A percentile compares a stretch with the other conserved stretches of the same genome.
phyloP scores from a whole-genome alignment of 37 sponge, comb jelly and placozoan genomes.

The Agelas oroides region DNA sequence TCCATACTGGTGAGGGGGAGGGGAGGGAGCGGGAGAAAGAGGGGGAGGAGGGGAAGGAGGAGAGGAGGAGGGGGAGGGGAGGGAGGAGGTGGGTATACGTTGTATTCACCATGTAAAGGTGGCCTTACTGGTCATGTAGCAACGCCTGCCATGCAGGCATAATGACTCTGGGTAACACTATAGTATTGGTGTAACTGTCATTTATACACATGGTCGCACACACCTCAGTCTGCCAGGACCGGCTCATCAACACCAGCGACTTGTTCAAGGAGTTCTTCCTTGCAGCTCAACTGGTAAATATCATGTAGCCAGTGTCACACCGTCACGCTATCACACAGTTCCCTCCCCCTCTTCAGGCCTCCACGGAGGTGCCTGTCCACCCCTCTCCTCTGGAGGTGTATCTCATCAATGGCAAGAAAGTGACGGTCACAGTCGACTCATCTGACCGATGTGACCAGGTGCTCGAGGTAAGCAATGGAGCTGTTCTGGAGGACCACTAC shows the following conservation, averaged over 20 bases:
- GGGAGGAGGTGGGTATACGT: background rate
- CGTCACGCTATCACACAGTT: background rate
- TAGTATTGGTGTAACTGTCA: no score
- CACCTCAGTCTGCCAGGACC: conserved; percentile 45
- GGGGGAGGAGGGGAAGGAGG: background rate
- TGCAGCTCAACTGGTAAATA: conserved; percentile 49
- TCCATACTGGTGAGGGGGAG: conserved; percentile 30
- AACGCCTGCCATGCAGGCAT: no score
- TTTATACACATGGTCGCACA: no score
- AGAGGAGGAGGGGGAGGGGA: background rate
- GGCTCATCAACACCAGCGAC: conserved; percentile 31
- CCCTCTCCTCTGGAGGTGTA: conserved; percentile 39
- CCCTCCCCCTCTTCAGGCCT: no score
- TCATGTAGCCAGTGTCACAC: background rate
- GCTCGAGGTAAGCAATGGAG: conserved; percentile 15
- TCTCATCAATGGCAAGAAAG: conserved; percentile 62
- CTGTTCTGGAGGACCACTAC: background rate
- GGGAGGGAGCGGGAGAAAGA: background rate
- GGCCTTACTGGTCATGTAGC: background rate
- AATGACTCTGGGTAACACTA: no score
- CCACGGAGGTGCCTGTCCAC: conserved; percentile 22
- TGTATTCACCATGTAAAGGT: background rate
- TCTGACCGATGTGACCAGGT: conserved; percentile 44
- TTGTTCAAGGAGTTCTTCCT: conserved; percentile 66
- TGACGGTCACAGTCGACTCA: background rate